Percentiles rank a stretch among this genome's conserved stretches.
These are phyloP conservation scores for Eulithis prunata DNA, from an alignment of 2,888 invertebrate species.

Conservation along the genomic window DNA sequence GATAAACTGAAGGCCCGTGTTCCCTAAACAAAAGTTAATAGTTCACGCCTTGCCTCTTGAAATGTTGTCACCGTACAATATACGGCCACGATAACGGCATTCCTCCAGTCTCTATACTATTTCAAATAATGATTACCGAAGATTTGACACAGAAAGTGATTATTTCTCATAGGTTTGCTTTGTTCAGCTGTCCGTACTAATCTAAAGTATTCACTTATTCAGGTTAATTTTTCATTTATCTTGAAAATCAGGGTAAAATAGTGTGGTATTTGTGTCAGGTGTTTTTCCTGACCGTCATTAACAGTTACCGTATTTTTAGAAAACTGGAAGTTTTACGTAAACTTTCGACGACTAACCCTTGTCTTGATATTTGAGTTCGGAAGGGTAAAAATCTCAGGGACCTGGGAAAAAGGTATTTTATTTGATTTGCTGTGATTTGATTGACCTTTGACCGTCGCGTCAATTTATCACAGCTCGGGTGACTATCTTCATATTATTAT, in stretches of 20 bases:
- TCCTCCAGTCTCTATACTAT: too few relatives aligned
- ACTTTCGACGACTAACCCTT: slow-evolving; percentile 44
- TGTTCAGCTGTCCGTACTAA: too few relatives aligned
- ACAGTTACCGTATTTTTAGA: not conserved
- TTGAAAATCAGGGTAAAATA: too few relatives aligned
- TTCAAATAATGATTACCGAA: too few relatives aligned
- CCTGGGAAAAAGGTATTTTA: slow-evolving; percentile 2
- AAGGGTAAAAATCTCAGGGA: slow-evolving; percentile 19
- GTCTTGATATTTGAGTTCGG: slow-evolving; percentile 25
- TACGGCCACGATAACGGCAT: not conserved
- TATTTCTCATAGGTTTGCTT: too few relatives aligned
- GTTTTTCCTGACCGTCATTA: not conserved
- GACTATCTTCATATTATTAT: not conserved
- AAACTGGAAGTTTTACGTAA: not conserved
- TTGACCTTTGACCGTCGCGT: not conserved
- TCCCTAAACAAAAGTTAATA: slow-evolving; percentile 57
- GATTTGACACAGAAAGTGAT: too few relatives aligned
- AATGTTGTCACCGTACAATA: not conserved
- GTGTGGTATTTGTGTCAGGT: too few relatives aligned
- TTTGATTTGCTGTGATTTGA: slow-evolving; percentile 3
- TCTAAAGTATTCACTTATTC: too few relatives aligned
- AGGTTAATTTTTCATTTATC: too few relatives aligned
- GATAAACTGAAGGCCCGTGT: slow-evolving; percentile 49
- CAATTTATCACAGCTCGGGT: not conserved
- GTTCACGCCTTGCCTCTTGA: slow-evolving; percentile 37